Evolutionary conservation across 2,113 vertebrate genomes (phyloP).

Genomic region (Indri indri): DNA sequence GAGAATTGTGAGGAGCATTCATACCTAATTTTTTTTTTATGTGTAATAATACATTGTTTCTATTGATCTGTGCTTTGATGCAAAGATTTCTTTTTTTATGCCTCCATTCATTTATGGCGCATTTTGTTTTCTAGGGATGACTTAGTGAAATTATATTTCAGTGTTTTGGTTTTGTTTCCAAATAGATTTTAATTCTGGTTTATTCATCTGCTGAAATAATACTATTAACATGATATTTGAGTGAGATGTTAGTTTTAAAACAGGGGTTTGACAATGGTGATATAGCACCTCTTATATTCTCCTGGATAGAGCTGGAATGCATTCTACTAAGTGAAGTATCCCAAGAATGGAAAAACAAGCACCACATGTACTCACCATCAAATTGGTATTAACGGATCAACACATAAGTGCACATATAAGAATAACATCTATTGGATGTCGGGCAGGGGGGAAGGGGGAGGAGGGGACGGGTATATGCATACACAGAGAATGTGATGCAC

Average conservation of each 20-base stretch:
- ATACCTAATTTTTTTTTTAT: background rate
- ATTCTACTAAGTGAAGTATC: no score
- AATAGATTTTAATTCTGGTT: background rate
- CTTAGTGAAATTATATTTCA: background rate
- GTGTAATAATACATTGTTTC: background rate
- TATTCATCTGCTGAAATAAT: background rate
- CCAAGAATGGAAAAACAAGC: no score
- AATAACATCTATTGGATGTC: no score
- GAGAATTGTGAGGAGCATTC: background rate
- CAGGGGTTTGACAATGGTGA: no score
- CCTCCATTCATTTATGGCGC: background rate
- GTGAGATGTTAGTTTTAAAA: background rate
- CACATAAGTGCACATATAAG: no score
- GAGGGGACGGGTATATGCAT: no score
- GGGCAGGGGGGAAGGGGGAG: no score
- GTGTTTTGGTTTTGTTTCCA: constrained; percentile 3
- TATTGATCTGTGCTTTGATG: background rate
- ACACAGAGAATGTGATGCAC: no score
- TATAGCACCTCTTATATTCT: no score
- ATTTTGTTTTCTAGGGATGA: background rate
- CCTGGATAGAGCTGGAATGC: no score
- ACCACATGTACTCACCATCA: no score
- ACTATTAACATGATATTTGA: background rate
- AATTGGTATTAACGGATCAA: no score
- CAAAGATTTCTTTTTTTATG: background rate